phyloP scores from a whole-genome alignment of 1,140 invertebrate species.

The Procambarus clarkii region DNA sequence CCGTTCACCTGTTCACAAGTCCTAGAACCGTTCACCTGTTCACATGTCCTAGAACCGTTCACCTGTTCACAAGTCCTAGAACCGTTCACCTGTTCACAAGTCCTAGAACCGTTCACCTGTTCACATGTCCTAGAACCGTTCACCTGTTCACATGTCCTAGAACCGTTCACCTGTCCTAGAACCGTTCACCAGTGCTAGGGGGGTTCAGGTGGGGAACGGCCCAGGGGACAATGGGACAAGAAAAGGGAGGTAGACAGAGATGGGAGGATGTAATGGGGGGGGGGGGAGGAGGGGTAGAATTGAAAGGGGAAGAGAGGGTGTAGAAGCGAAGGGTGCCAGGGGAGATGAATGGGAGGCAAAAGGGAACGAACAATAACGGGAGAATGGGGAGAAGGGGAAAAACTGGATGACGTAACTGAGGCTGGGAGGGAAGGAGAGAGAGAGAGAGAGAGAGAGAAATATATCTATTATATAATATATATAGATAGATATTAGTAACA shows the following conservation, averaged over 20 bases:
- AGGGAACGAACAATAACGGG: neutral
- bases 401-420: neutral
- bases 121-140: no score
- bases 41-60: no score
- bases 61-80: no score
- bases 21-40: no score
- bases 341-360: neutral
- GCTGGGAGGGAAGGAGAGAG: constrained; percentile 24
- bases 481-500: no score
- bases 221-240: constrained; percentile 8
- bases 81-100: no score
- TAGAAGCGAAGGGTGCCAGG: no score
- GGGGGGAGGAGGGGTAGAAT: neutral
- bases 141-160: no score
- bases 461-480: no score
- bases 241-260: neutral
- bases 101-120: no score
- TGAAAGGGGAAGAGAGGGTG: neutral
- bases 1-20: no score
- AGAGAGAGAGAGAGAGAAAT: constrained; percentile 40
- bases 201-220: constrained; percentile 3
- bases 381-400: neutral
- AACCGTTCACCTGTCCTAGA: neutral
- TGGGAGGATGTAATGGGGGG: neutral
- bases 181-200: neutral